Base-by-base conservation (phyloP, 2,888 invertebrate genomes). In the Ceriagrion tenellum region DNA sequence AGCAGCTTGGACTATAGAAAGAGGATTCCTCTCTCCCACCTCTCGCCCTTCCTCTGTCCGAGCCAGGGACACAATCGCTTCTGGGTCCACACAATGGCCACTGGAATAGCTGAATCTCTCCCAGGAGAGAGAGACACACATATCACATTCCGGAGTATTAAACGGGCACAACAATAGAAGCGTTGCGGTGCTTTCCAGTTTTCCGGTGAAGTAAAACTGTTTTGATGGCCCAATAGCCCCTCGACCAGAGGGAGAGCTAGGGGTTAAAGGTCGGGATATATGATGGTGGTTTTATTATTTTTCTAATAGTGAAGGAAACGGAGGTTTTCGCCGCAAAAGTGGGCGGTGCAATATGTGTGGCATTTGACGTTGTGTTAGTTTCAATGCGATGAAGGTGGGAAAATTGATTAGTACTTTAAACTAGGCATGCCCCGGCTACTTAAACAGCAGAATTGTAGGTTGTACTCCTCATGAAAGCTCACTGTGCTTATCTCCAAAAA, bases 161-260 rank as follows among this genome's bases (percentile, higher is more conserved):
- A 35, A 63, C 23, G 55, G 63, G 91, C 91, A 91, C 91, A 91
- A 91, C 59, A 91, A 91, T 91, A 63, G 91, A 91, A 56, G 40
- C 63, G 35, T 40, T 40, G 40, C 88, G 47, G 40, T 13, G 13
- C 88, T 40, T 47, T n/a, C 26, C 35, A 12, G 35, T 20, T 18
- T 88, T 88, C 88, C 88, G 40, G 88, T 40, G 40, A 26, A 47
- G 88, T 26, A 40, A 23, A 88, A 88, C 35, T 88, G 88, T 88
- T 88, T 88, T 88, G 88, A 88, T 88, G 88, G 88, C 40, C 35
- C 88, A 47, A 47, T 40, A 40, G 47, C 40, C 88, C 88, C 18
- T 40, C 40, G 47, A 4, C 47, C 40, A 8, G 8, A 47, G 88
- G 47, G 47, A 8, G 8, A 47, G 47, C 2, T 4, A 35, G 40